Base-by-base conservation (phyloP, 2,113 vertebrate species). In the Gnathonemus longibarbis region DNA sequence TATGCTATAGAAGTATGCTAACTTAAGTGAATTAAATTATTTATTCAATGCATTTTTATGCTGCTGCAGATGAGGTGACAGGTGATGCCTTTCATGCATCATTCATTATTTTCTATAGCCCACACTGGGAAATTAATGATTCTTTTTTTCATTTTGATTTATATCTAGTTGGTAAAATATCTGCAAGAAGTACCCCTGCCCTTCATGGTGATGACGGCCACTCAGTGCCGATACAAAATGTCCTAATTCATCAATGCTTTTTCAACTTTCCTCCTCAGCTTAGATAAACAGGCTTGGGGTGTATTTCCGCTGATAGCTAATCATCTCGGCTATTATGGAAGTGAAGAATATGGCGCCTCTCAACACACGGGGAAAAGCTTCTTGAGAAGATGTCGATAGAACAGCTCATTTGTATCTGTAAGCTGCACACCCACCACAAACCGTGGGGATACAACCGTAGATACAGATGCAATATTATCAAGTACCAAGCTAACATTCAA, bases 401-500 rank as follows among this genome's bases (percentile, higher is more conserved):
- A 13, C 27, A 49, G 84, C n/a, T 50, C 46, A 86, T 31, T 46
- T 50, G 84, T 50, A 49, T 27, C n/a, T 86, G 84, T 27, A 50
- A 17, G 45, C 84, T 31, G n/a, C n/a, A 86, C 84, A 27, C 24
- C 48, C 84, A 27, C 74, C 74, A 80, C 13, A n/a, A 6, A 50
- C 24, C 13, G 3, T 27, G 48, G 84, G 3, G n/a, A 48, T 86
- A 86, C 45, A 48, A 86, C 84, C n/a, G 8, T 27, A 86, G 45
- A 86, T 49, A 49, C 84, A 86, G 50, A 86, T 27, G 84, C 46
- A 49, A 50, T 86, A 48, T 27, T 50, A 84, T 46, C 83, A 86
- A 86, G 19, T 86, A 42, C 84, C 84, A 48, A 50, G 48, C 45
- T 49, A 48, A 46, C 21, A 49, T 87, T 83, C 48, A 90, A 93